A percentile compares a stretch with the other conserved stretches of the same genome.
phyloP scores from a whole-genome alignment of 2,888 invertebrate species.

The Autographa gamma region DNA sequence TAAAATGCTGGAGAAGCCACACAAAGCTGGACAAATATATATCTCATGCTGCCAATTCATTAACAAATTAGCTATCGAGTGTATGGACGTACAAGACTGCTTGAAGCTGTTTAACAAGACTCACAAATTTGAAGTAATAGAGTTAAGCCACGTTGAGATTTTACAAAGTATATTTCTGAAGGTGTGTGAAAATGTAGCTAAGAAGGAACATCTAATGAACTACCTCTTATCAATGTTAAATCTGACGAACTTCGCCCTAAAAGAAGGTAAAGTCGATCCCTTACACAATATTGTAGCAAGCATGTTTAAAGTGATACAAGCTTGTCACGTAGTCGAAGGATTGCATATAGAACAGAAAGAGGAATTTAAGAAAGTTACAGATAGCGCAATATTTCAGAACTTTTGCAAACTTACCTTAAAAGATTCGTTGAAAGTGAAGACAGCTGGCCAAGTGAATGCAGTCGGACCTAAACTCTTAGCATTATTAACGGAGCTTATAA shows the following conservation, averaged over 20 bases:
- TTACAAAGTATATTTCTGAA: constrained; percentile 88
- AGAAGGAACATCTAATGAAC: constrained; percentile 82
- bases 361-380: constrained; percentile 78
- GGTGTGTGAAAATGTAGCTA: constrained; percentile 74
- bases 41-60: constrained; percentile 89
- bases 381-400: constrained; percentile 88
- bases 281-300: constrained; percentile 69
- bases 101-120: constrained; percentile 88
- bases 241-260: constrained; percentile 82
- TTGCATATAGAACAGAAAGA: constrained; percentile 66
- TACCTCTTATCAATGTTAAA: constrained; percentile 89
- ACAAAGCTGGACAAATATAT: constrained; percentile 91
- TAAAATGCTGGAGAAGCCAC: constrained; percentile 91
- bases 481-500: constrained; percentile 87
- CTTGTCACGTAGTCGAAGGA: constrained; percentile 71
- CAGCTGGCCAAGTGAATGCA: constrained; percentile 71
- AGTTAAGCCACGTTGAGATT: constrained; percentile 88
- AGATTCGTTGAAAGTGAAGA: constrained; percentile 88
- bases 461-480: constrained; percentile 86
- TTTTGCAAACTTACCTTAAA: constrained; percentile 91
- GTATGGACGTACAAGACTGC: constrained; percentile 89
- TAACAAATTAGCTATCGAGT: constrained; percentile 88
- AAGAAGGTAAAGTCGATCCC: constrained; percentile 75
- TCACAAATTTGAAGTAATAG: constrained; percentile 90
- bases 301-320: constrained; percentile 73